Conservation (phyloP, 2,113 vertebrate species). For the Halichoeres trimaculatus region DNA sequence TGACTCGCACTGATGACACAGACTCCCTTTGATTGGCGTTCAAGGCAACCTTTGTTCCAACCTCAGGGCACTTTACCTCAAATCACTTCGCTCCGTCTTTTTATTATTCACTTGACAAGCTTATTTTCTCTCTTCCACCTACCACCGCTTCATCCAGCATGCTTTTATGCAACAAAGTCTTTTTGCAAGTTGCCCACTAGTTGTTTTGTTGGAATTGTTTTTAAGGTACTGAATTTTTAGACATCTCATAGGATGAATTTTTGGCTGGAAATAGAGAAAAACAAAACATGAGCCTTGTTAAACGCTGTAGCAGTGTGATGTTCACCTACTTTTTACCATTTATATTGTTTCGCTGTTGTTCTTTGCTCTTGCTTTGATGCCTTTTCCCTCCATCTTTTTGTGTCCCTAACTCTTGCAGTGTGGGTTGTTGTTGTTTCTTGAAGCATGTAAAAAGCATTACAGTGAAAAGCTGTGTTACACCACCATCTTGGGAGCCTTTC, state of each 20-base stretch:
- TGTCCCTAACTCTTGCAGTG: not conserved
- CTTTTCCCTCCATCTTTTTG: not conserved
- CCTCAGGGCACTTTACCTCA: slow-evolving; percentile 27
- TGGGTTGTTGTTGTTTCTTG: not conserved
- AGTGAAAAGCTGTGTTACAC: slow-evolving; percentile 17
- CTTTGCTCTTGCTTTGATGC: not conserved
- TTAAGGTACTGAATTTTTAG: slow-evolving; percentile 4
- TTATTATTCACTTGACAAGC: slow-evolving; percentile 1
- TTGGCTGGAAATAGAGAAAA: not conserved
- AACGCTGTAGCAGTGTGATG: not conserved
- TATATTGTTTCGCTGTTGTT: not conserved
- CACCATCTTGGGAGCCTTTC: not conserved
- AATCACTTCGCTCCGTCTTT: not conserved
- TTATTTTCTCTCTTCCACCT: not conserved
- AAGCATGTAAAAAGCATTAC: not conserved
- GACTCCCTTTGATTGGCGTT: slow-evolving; percentile 56
- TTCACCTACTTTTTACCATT: not conserved
- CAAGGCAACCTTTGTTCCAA: slow-evolving; percentile 35
- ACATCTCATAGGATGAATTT: slow-evolving; percentile 11
- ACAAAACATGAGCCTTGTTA: not conserved
- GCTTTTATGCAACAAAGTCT: slow-evolving; percentile 14
- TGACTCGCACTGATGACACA: slow-evolving; percentile 44
- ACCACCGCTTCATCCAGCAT: not conserved
- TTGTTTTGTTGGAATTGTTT: slow-evolving; percentile 29
- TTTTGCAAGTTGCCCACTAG: slow-evolving; percentile 12